These are phyloP conservation scores for Caenorhabditis inopinata DNA, from an alignment of 1,140 invertebrate genomes.

Conservation along the genomic window DNA sequence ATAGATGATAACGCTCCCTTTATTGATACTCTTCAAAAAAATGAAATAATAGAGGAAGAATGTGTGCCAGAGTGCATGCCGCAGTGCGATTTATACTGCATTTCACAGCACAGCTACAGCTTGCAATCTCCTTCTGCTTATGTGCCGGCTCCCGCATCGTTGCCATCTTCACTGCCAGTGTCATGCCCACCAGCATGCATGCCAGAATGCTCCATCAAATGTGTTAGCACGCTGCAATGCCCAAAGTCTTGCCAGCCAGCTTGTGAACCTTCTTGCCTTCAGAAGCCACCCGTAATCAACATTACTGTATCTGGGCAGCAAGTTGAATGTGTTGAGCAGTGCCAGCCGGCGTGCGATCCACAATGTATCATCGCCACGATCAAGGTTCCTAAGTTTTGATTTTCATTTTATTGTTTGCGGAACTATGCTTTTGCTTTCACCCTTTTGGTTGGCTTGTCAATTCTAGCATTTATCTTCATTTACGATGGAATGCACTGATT, in stretches of 20 bases:
- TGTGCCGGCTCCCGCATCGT: no score
- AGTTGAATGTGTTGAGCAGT: slow-evolving; percentile 25
- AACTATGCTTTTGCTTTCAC: not conserved
- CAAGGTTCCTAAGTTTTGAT: slow-evolving; percentile 2
- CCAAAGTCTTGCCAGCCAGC: slow-evolving; percentile 13
- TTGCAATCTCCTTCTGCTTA: not conserved
- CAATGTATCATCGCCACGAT: slow-evolving; percentile 23
- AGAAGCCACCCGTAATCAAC: slow-evolving; percentile 33
- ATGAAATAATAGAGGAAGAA: slow-evolving; percentile 9
- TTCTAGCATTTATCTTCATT: not conserved
- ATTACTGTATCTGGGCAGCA: slow-evolving; percentile 36
- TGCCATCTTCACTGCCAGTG: not conserved
- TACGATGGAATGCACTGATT: no score
- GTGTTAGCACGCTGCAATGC: slow-evolving; percentile 21
- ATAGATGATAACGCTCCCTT: slow-evolving; percentile 15
- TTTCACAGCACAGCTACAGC: slow-evolving; percentile 28
- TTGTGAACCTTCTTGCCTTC: slow-evolving; percentile 34
- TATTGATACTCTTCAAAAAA: slow-evolving; percentile 4
- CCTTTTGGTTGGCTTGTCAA: not conserved
- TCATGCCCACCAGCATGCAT: slow-evolving; percentile 13
- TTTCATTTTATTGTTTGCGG: not conserved
- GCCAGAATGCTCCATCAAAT: slow-evolving; percentile 12
- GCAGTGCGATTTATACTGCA: slow-evolving; percentile 31
- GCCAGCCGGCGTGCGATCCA: slow-evolving; percentile 31
- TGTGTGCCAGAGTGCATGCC: slow-evolving; percentile 34